These are phyloP conservation scores for Dromiciops gliroides DNA, from an alignment of 2,113 vertebrate genomes.

Conservation along the genomic window DNA sequence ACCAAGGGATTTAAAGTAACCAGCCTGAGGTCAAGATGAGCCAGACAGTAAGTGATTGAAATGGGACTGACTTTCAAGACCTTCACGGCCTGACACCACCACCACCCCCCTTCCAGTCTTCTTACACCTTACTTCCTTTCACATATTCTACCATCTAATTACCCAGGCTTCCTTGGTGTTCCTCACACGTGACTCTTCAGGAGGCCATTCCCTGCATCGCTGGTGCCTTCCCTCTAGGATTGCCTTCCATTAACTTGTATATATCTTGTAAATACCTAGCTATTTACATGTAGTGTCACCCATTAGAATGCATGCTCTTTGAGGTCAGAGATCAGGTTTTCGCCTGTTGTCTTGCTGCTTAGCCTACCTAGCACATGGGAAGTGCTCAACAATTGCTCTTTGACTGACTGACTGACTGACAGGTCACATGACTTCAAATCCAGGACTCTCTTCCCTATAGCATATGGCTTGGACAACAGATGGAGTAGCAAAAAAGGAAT, in stretches of 20 bases:
- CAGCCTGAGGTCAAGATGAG: background rate
- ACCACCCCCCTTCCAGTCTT: background rate
- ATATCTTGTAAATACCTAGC: background rate
- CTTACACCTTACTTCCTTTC: background rate
- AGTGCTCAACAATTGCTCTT: background rate
- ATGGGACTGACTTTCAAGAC: background rate
- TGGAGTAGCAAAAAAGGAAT: background rate
- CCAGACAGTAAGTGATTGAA: background rate
- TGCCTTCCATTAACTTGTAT: background rate
- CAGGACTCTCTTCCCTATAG: background rate
- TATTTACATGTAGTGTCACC: background rate
- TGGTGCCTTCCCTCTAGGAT: background rate
- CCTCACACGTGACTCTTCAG: background rate
- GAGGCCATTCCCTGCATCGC: too few relatives aligned
- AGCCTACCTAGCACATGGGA: background rate
- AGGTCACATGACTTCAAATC: background rate
- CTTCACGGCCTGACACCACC: background rate
- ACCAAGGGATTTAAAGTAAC: background rate
- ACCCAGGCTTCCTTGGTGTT: background rate
- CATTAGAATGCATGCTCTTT: background rate
- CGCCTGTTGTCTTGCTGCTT: background rate
- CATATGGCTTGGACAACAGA: background rate
- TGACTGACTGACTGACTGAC: background rate
- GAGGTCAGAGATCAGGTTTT: background rate
- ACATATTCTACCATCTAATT: background rate